A percentile compares a stretch with the other conserved stretches of the same genome.
phyloP scores from a whole-genome alignment of 1,140 invertebrate species.

The Bombus waltoni region DNA sequence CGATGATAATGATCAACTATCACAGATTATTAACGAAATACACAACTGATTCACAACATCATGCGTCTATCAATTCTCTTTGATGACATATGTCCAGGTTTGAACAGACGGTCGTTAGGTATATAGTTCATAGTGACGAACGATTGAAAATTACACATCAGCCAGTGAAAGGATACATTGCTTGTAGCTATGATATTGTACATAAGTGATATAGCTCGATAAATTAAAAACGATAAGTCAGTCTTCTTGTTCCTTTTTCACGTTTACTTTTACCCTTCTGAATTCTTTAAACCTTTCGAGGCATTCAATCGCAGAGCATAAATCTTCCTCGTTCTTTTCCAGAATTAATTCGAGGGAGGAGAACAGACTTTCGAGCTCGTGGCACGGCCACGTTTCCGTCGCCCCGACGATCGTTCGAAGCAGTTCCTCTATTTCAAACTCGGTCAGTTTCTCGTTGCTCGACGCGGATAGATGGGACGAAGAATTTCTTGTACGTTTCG shows the following conservation, averaged over 20 bases:
- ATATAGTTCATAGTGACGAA: neutral
- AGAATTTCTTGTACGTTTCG: slow-evolving; percentile 65
- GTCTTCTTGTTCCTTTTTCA: slow-evolving; percentile 34
- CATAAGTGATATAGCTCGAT: too few relatives aligned
- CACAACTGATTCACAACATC: neutral
- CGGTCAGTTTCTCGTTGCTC: slow-evolving; percentile 60
- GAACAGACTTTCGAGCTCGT: slow-evolving; percentile 70
- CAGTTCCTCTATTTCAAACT: slow-evolving; percentile 67
- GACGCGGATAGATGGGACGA: slow-evolving; percentile 6
- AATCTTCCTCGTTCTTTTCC: slow-evolving; percentile 64
- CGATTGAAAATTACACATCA: slow-evolving; percentile 18
- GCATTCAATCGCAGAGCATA: slow-evolving; percentile 62
- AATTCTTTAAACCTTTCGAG: slow-evolving; percentile 63
- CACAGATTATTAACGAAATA: neutral
- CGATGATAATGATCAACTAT: neutral
- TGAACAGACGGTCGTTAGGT: neutral
- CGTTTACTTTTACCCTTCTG: slow-evolving; percentile 28
- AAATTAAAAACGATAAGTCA: neutral
- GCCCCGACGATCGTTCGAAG: slow-evolving; percentile 59
- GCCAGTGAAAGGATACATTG: neutral
- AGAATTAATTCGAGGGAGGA: slow-evolving; percentile 64
- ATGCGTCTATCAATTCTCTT: neutral
- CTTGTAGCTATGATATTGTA: neutral
- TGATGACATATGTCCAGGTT: neutral
- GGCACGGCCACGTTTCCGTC: slow-evolving; percentile 71